A percentile compares a stretch with the other conserved stretches of the same genome.
phyloP scores from a whole-genome alignment of 1,140 invertebrate species.

The Palaemon carinicauda region DNA sequence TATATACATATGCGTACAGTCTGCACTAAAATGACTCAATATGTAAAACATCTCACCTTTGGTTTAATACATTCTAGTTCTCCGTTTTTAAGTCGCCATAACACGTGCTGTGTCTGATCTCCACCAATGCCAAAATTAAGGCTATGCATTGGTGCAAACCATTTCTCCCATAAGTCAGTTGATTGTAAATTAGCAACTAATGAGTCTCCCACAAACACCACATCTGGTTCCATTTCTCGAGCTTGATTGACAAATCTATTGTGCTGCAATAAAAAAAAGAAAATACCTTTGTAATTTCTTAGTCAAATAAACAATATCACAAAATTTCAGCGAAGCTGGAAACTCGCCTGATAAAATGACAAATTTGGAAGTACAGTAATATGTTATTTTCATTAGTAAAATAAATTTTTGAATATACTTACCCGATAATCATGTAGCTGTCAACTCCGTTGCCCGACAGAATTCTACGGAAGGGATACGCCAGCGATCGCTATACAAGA shows the following conservation, averaged over 20 bases:
- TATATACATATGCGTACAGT: no score
- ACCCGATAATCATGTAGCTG: no score
- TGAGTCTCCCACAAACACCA: slow-evolving; percentile 90
- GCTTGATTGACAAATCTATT: slow-evolving; percentile 81
- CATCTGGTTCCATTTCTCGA: slow-evolving; percentile 86
- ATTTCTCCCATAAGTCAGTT: slow-evolving; percentile 83
- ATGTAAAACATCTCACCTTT: slow-evolving; percentile 71
- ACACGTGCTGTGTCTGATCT: slow-evolving; percentile 85
- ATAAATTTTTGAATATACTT: no score
- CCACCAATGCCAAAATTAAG: slow-evolving; percentile 90
- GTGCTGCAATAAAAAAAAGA: slow-evolving; percentile 72
- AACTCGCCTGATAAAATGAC: no score
- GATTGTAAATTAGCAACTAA: slow-evolving; percentile 80
- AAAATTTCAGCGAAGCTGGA: no score
- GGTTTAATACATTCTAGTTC: slow-evolving; percentile 87
- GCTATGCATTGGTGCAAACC: slow-evolving; percentile 86
- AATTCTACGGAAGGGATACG: no score
- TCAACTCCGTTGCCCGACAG: no score
- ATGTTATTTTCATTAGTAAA: no score
- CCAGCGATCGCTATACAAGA: no score
- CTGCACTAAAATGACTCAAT: no score
- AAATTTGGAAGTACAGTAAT: no score
- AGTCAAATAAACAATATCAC: slow-evolving; percentile 7
- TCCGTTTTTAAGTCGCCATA: slow-evolving; percentile 88
- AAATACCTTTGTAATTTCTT: no score